Conservation (phyloP, 1,140 invertebrate species). For the Chelonus insularis region DNA sequence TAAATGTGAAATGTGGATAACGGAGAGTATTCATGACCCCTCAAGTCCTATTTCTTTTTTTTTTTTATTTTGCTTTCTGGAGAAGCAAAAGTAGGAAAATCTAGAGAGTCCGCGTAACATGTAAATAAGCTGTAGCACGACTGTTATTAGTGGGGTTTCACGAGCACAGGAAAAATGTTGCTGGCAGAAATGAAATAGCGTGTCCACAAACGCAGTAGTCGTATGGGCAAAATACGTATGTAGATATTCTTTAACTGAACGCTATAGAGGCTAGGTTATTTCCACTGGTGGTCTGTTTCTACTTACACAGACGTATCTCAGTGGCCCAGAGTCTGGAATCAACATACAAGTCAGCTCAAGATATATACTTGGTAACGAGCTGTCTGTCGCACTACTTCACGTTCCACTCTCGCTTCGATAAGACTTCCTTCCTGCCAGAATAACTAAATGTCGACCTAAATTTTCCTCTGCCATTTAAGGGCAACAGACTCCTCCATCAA, state of each 20-base stretch:
- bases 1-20: conserved; percentile 36
- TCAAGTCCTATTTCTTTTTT: conserved; percentile 15
- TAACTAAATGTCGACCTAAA: conserved; percentile 18
- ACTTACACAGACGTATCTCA: conserved; percentile 4
- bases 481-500: too few relatives aligned
- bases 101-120: conserved; percentile 33
- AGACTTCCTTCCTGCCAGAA: conserved; percentile 17
- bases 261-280: background rate
- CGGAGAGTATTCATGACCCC: conserved; percentile 44
- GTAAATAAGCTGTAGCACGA: conserved; percentile 43
- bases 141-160: conserved; percentile 48
- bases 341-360: conserved; percentile 17
- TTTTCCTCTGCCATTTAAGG: background rate
- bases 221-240: conserved; percentile 34
- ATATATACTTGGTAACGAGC: conserved; percentile 38
- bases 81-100: conserved; percentile 13
- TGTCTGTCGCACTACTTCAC: conserved; percentile 30
- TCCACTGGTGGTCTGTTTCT: too few relatives aligned
- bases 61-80: conserved; percentile 8
- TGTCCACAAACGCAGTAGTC: conserved; percentile 27
- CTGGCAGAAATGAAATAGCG: conserved; percentile 46
- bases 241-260: conserved; percentile 24
- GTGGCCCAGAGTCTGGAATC: background rate
- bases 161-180: conserved; percentile 33
- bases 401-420: conserved; percentile 35